Evolutionary conservation across 2,113 vertebrate species (phyloP), one percentile per base, ranked within the genome.

Genomic region (Xiphophorus maculatus): DNA sequence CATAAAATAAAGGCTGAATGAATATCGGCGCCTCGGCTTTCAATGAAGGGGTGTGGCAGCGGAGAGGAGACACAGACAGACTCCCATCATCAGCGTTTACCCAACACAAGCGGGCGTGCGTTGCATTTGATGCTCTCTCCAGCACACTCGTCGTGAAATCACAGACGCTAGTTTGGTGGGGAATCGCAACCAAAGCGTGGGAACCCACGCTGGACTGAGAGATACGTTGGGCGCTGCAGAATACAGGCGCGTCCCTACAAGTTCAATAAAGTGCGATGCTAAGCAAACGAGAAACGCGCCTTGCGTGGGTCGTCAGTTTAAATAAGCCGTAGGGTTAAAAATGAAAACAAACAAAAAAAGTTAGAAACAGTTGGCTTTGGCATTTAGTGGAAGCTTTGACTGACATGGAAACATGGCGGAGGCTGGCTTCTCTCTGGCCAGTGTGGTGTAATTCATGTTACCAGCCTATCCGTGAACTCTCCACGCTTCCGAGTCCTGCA

Each of bases 11-110:
- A 42, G 62, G 40, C n/a, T 74, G 69, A 32, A 33, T 58, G 66
- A n/a, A 33, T 48, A 35, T 42, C 19, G 17, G 28, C 66, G 58
- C 28, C 48, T 63, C 11, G 66, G 35, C 19, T 80, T 19, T 67
- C 58, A 77, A 32, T 70, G 76, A 88, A 92, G 92, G 92, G 92
- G 90, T 88, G 91, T 90, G 91, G 92, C 91, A 80, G 81, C 67
- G 5, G 65, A 74, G 64, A 51, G 4, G 65, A 69, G 14, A 11
- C 35, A 63, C 72, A 30, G 63, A 42, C 75, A 19, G 65, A 8
- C 83, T 69, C 12, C 44, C 74, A 69, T 79, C 75, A 75, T 42
- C 65, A 64, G 73, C 40, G 28, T 35, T 11, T 63, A 68, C 15
- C 61, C 65, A 28, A 37, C 22, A 63, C 14, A 51, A 66, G 54